These are phyloP conservation scores for Micronycteris hirsuta DNA, from an alignment of 2,113 vertebrate genomes.

Conservation along the genomic window DNA sequence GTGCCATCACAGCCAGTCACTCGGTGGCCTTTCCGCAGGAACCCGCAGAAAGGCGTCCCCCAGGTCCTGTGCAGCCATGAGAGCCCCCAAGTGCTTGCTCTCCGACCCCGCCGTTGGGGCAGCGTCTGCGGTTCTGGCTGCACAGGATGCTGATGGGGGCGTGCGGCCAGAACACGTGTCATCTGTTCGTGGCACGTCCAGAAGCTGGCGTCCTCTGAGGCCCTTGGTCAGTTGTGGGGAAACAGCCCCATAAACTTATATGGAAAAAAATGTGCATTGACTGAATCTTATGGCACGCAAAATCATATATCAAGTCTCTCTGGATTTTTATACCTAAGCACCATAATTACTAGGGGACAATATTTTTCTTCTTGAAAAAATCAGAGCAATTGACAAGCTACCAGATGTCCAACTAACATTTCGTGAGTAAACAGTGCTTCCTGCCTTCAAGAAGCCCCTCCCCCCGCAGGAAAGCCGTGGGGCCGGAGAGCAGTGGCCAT, in stretches of 20 bases:
- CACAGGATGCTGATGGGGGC: slow-evolving; percentile 66
- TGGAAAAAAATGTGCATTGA: slow-evolving; percentile 74
- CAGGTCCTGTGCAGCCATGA: slow-evolving; percentile 10
- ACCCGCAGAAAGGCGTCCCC: slow-evolving; percentile 56
- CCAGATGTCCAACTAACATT: background rate
- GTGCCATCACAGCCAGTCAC: slow-evolving; percentile 18
- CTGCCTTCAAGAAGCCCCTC: background rate
- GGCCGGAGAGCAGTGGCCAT: background rate
- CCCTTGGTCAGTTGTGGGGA: slow-evolving; percentile 48
- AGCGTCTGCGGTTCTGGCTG: slow-evolving; percentile 70
- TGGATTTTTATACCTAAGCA: slow-evolving; percentile 69
- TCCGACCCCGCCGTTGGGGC: slow-evolving; percentile 53
- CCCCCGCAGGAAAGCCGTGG: background rate
- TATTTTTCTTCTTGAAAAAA: slow-evolving; percentile 49
- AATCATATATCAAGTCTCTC: slow-evolving; percentile 57
- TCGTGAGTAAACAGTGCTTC: background rate
- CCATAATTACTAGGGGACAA: slow-evolving; percentile 45
- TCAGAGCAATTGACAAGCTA: background rate
- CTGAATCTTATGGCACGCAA: slow-evolving; percentile 46
- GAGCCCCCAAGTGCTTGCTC: slow-evolving; percentile 67
- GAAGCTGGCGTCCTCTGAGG: slow-evolving; percentile 64
- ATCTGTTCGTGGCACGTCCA: slow-evolving; percentile 60
- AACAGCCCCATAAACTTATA: slow-evolving; percentile 38
- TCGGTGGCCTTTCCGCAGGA: slow-evolving; percentile 34
- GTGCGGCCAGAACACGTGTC: slow-evolving; percentile 17